Evolutionary conservation across 2,113 vertebrate genomes (phyloP).

Genomic region (Ptilonorhynchus violaceus): DNA sequence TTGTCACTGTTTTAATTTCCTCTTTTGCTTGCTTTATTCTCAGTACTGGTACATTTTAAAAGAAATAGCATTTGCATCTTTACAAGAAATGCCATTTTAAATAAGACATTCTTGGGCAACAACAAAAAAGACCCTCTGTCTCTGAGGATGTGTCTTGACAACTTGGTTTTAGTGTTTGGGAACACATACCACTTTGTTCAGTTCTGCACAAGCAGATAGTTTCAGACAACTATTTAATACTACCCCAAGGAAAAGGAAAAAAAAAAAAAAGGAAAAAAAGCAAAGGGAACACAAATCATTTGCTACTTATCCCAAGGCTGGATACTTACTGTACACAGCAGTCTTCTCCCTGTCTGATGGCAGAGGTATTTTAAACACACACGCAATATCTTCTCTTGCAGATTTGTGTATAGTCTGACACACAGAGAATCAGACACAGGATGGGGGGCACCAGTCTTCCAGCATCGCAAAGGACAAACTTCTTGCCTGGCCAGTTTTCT

Average conservation of each 20-base stretch:
- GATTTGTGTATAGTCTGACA: slow-evolving; percentile 2
- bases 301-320: not conserved
- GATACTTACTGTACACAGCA: not conserved
- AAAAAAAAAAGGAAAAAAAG: not conserved
- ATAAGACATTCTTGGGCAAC: slow-evolving; percentile 60
- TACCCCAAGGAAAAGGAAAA: not conserved
- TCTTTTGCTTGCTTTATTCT: slow-evolving; percentile 60
- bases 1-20: slow-evolving; percentile 67
- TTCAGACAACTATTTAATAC: slow-evolving; percentile 13
- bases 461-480: not conserved
- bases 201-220: not conserved
- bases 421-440: not conserved
- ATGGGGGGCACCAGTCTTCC: not conserved
- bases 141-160: slow-evolving; percentile 49
- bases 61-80: slow-evolving; percentile 44
- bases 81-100: slow-evolving; percentile 61
- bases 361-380: not conserved
- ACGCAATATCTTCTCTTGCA: not conserved
- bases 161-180: slow-evolving; percentile 54
- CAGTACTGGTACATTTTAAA: slow-evolving; percentile 40
- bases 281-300: not conserved
- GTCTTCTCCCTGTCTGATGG: not conserved
- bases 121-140: slow-evolving; percentile 44
- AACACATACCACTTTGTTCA: slow-evolving; percentile 21
- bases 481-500: not conserved